These are phyloP conservation scores for Lacerta viridis DNA, from an alignment of 2,797 vertebrate species.

Conservation along the genomic window DNA sequence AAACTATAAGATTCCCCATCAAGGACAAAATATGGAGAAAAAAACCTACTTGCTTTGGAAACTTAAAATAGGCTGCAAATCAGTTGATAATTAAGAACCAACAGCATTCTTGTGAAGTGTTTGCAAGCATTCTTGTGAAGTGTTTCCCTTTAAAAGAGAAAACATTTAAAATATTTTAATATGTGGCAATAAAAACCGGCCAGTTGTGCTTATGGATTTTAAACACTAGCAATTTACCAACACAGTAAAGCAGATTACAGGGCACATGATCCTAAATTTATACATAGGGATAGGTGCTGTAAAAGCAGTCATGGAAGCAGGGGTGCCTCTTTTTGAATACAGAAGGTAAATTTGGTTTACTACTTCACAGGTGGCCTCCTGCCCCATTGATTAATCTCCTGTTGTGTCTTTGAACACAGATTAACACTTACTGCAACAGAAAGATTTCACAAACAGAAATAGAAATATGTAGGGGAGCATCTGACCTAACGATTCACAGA, in stretches of 20 bases:
- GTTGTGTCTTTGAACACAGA: conserved; percentile 41
- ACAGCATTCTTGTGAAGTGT: conserved; percentile 36
- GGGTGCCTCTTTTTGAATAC: neutral
- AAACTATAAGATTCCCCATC: conserved; percentile 48
- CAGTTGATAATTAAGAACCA: conserved; percentile 45
- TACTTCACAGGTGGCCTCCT: conserved; percentile 54
- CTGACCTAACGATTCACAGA: neutral
- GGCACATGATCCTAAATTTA: conserved; percentile 60
- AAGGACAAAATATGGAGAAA: conserved; percentile 61
- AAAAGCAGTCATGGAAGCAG: conserved; percentile 52
- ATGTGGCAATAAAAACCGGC: conserved; percentile 56
- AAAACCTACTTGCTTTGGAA: conserved; percentile 31
- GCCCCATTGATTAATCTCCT: conserved; percentile 33
- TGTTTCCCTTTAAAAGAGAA: conserved; percentile 60
- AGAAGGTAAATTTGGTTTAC: conserved; percentile 51
- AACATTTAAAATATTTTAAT: conserved; percentile 59
- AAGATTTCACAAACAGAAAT: conserved; percentile 17
- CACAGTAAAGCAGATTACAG: conserved; percentile 72
- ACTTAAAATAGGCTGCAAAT: conserved; percentile 60
- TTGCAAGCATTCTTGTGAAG: conserved; percentile 41
- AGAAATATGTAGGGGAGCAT: neutral
- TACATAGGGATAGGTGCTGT: conserved; percentile 53
- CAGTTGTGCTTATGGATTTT: conserved; percentile 70
- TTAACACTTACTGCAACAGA: conserved; percentile 4
- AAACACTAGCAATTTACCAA: conserved; percentile 75